phyloP scores from a whole-genome alignment of 2,113 vertebrate genomes.

The cattle (Bos taurus) region DNA sequence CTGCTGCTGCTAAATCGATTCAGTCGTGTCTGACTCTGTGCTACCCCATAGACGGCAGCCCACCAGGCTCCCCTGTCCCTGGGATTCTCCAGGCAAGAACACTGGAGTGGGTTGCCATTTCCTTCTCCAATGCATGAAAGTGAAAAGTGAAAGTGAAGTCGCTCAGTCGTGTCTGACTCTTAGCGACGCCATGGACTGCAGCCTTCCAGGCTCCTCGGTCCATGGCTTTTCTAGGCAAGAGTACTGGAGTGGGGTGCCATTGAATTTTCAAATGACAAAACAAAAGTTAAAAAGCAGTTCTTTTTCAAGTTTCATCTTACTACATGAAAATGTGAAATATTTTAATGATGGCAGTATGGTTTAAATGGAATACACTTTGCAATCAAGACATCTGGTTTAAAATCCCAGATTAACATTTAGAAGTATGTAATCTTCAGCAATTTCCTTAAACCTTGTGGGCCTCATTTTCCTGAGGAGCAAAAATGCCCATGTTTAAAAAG shows the following conservation, averaged over 20 bases:
- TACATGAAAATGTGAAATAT: conserved; percentile 2
- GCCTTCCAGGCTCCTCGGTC: too few species aligned
- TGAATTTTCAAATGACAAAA: background rate
- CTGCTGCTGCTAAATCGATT: too few species aligned
- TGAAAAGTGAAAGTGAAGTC: too few species aligned
- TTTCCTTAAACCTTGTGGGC: background rate
- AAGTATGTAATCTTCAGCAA: background rate
- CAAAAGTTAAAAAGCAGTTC: background rate
- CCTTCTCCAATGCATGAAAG: too few species aligned
- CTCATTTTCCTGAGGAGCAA: background rate
- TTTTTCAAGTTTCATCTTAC: conserved; percentile 33
- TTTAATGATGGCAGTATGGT: background rate
- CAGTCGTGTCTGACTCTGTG: too few species aligned
- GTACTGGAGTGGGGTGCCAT: too few species aligned
- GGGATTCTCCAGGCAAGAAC: too few species aligned
- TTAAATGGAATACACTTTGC: background rate
- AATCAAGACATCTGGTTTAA: background rate
- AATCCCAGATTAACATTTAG: background rate
- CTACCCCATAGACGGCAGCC: too few species aligned
- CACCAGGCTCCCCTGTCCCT: background rate
- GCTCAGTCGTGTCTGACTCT: too few species aligned
- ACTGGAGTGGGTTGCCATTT: too few species aligned
- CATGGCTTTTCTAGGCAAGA: too few species aligned
- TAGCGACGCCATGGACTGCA: too few species aligned
- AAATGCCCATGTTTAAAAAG: background rate